Evolutionary conservation across 2,113 vertebrate genomes (phyloP).

Genomic region (Erinaceus europaeus): DNA sequence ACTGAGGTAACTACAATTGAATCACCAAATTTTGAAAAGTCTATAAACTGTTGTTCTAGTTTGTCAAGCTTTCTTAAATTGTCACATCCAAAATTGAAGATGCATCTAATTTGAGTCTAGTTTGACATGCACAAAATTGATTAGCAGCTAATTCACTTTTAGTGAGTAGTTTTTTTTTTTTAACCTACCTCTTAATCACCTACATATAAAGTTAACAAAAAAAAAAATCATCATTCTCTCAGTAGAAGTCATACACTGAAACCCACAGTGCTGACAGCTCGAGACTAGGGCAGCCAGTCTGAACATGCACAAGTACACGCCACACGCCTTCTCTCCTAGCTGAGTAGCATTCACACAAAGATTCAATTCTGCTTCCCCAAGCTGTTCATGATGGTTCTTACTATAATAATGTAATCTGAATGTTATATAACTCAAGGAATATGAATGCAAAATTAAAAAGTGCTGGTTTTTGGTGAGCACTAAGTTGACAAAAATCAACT

Average conservation of each 20-base stretch:
- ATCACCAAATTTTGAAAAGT: not conserved
- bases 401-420: not conserved
- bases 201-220: not conserved
- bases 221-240: not conserved
- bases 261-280: not conserved
- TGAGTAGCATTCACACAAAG: not conserved
- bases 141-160: too few relatives aligned
- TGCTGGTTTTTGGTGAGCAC: not conserved
- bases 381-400: not conserved
- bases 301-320: too few relatives aligned
- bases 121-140: not conserved
- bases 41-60: not conserved
- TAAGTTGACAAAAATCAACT: conserved; percentile 8
- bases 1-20: not conserved
- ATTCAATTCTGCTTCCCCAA: not conserved
- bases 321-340: not conserved
- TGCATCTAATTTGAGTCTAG: not conserved
- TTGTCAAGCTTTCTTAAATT: not conserved
- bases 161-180: not conserved
- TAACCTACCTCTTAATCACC: not conserved
- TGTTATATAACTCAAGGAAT: not conserved
- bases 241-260: not conserved
- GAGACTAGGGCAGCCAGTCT: not conserved
- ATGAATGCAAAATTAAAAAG: not conserved
- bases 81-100: not conserved